Conservation (phyloP, 2,888 invertebrate genomes). For the Tenthredo amoena region DNA sequence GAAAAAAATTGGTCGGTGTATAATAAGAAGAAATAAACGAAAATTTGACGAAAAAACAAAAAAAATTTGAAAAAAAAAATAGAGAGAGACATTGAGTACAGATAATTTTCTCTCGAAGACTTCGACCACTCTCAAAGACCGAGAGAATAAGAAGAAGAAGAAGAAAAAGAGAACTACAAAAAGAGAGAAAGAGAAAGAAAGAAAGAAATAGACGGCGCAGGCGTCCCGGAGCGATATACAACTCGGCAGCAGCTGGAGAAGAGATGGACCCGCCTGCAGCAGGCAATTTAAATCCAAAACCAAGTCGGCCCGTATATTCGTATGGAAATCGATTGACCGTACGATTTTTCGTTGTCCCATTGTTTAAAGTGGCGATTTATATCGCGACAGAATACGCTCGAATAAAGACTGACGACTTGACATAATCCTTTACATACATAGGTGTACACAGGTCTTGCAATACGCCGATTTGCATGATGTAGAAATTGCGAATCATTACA, state of each 20-base stretch:
- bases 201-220: not conserved
- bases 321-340: conserved; percentile 44
- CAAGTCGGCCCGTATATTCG: conserved; percentile 32
- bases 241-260: conserved; percentile 36
- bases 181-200: not conserved
- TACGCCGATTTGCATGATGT: not conserved
- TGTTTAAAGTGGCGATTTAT: conserved; percentile 39
- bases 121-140: not conserved
- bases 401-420: conserved; percentile 39
- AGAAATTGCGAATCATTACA: not conserved
- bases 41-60: conserved; percentile 20
- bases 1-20: conserved; percentile 12
- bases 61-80: not conserved
- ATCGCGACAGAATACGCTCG: conserved; percentile 1
- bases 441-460: not conserved
- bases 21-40: conserved; percentile 52
- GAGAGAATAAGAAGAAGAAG: conserved; percentile 35
- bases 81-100: not conserved
- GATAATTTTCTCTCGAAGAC: conserved; percentile 19
- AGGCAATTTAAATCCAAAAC: conserved; percentile 49
- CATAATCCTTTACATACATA: not conserved
- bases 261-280: conserved; percentile 40
- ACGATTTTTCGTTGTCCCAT: conserved; percentile 44
- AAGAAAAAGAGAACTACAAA: conserved; percentile 31
- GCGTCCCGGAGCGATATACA: conserved; percentile 43